Base-by-base conservation (phyloP, 1,140 invertebrate species). In the Wiebesia pumilae region DNA sequence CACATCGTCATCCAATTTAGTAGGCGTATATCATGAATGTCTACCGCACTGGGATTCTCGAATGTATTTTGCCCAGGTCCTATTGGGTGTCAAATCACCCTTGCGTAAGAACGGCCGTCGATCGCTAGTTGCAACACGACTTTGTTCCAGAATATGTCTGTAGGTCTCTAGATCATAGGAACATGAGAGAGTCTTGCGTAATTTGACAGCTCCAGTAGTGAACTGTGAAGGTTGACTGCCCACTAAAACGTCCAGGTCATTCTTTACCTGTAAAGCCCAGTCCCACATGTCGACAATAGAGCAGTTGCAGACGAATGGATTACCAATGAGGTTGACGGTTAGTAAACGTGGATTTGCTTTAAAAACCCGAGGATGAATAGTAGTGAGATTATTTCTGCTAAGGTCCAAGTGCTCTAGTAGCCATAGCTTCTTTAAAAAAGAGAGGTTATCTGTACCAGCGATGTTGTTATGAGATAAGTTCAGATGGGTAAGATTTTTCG, bases 51-150 rank as follows among this genome's bases (percentile, higher is more conserved):
- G 95, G 0, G 96, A 96, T 90, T 96, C 96, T 65, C 95, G 93
- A 0, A 96, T 95, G 88, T 96, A 96, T 90, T 96, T 96, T 0
- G 96, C 96, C 96, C 96, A 96, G 0, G 96, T 96, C 88, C 96
- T 94, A 87, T 95, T 95, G 21, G 94, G 95, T 0, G 94, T 94
- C 9, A 95, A 86, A 87, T 95, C 94, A 75, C 95, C 94, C 85
- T 93, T 93, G 67, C 95, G 94, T 3, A 94, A 92, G 62, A 95
- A 95, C 6, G 95, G 94, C 83, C 95, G 94, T 84, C 94, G 92
- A 69, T 88, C 90, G 0, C 94, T 90, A 0, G 94, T 90, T 2
- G 94, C 94, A 21, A 92, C 93, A 77, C 94, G 94, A 85, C 94
- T 95, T 3, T 94, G 91, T 6, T 94, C 92, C 24, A 94, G 91